Percentiles rank a stretch among this genome's conserved stretches.
phyloP scores from a whole-genome alignment of 2,113 vertebrate genomes.

The Gobiocypris rarus region DNA sequence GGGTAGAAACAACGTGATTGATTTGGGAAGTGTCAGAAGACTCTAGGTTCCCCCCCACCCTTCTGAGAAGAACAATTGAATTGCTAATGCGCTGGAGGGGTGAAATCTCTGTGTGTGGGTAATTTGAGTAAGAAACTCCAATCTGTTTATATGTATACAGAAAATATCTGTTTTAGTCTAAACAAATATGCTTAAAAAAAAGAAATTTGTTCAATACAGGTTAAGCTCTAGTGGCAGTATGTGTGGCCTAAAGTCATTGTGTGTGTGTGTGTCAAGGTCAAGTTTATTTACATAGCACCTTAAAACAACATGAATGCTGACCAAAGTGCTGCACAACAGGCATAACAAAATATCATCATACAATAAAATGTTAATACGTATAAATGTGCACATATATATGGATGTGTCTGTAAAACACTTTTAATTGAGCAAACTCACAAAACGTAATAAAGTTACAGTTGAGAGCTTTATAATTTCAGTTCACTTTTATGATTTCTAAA shows the following conservation, averaged over 20 bases:
- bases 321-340: too few relatives aligned
- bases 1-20: constrained; percentile 48
- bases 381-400: too few relatives aligned
- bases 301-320: too few relatives aligned
- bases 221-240: background rate
- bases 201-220: background rate
- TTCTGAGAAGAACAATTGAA: constrained; percentile 9
- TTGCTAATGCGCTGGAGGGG: background rate
- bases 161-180: background rate
- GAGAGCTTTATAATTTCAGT: background rate
- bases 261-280: too few relatives aligned
- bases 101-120: constrained; percentile 28
- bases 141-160: background rate
- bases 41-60: background rate
- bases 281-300: too few relatives aligned
- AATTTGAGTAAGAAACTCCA: background rate
- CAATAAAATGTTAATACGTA: too few relatives aligned
- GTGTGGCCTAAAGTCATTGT: background rate
- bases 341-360: too few relatives aligned
- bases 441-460: too few relatives aligned
- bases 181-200: constrained; percentile 12
- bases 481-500: background rate
- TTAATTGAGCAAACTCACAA: too few relatives aligned
- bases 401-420: too few relatives aligned
- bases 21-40: constrained; percentile 49